phyloP scores from a whole-genome alignment of 2,113 vertebrate genomes.

The Halichoeres trimaculatus region DNA sequence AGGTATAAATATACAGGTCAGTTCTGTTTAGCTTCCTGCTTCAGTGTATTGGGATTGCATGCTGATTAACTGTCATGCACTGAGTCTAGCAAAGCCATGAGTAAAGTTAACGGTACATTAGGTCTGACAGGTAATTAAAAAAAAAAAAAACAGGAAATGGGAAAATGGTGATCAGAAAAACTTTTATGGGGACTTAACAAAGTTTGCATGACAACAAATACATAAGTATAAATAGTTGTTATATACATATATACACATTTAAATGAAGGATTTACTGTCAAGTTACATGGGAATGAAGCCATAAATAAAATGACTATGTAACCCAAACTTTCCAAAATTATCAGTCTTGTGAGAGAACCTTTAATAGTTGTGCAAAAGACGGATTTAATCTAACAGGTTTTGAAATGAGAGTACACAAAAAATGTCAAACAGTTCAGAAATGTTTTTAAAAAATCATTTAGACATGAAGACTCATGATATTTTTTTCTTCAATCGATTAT shows the following conservation, averaged over 20 bases:
- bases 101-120: neutral
- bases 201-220: neutral
- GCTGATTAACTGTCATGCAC: neutral
- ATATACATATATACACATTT: no score
- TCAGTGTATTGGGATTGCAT: neutral
- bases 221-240: no score
- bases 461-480: neutral
- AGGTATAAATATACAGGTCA: no score
- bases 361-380: neutral
- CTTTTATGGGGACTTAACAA: neutral
- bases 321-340: neutral
- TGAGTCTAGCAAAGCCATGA: no score
- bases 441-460: no score
- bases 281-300: neutral
- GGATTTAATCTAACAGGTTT: neutral
- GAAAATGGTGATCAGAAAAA: neutral
- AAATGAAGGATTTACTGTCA: no score
- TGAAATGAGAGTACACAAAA: neutral
- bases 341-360: neutral
- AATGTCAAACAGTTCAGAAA: neutral
- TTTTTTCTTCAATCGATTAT: conserved; percentile 6
- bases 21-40: neutral
- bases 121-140: neutral
- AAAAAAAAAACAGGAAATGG: neutral
- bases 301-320: neutral